Conservation (phyloP, 1,140 invertebrate genomes). For the Saccostrea echinata region DNA sequence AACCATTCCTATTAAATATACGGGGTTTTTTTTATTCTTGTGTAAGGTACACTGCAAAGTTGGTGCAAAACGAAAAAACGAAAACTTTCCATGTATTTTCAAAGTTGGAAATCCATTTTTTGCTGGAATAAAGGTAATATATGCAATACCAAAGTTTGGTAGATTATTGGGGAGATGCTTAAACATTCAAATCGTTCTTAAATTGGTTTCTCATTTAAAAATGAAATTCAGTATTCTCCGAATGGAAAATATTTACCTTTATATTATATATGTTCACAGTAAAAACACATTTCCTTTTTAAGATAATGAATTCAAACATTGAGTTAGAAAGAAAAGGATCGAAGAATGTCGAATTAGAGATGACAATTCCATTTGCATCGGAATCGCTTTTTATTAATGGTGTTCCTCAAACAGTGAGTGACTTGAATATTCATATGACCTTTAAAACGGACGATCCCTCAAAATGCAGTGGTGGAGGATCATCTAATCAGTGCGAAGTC, state of each 20-base stretch:
- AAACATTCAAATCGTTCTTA: too few species aligned
- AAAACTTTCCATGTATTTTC: not conserved
- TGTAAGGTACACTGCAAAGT: not conserved
- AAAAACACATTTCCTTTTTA: not conserved
- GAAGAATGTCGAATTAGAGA: not conserved
- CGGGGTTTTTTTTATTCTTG: too few species aligned
- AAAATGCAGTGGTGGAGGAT: not conserved
- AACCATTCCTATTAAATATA: too few species aligned
- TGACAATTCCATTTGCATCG: not conserved
- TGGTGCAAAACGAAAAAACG: not conserved
- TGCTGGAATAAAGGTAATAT: not conserved
- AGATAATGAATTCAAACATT: not conserved
- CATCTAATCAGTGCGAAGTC: not conserved
- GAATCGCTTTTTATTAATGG: not conserved
- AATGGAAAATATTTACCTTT: too few species aligned
- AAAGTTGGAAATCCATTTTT: not conserved
- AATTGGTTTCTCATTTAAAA: too few species aligned
- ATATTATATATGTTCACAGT: too few species aligned
- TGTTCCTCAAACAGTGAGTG: not conserved
- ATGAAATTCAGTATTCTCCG: too few species aligned
- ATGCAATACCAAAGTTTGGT: too few species aligned
- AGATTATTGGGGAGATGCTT: too few species aligned
- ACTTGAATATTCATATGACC: not conserved
- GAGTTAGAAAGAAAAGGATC: not conserved
- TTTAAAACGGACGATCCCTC: not conserved